Conservation (phyloP, 1,140 invertebrate genomes). For the Hyphantria cunea region DNA sequence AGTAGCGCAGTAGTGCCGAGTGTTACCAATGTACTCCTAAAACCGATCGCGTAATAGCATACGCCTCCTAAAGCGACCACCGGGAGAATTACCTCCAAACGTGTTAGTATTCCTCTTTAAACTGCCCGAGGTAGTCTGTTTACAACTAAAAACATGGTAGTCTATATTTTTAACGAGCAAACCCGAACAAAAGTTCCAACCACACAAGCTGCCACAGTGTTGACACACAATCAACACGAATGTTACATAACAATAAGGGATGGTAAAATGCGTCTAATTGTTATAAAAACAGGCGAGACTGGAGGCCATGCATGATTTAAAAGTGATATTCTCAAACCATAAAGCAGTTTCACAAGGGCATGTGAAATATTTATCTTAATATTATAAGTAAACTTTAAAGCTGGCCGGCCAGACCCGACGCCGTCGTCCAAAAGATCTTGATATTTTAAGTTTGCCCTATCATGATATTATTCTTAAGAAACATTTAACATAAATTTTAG, state of each 20-base stretch:
- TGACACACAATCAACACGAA: slow-evolving; percentile 60
- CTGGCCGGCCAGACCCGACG: slow-evolving; percentile 46
- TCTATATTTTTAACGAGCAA: slow-evolving; percentile 77
- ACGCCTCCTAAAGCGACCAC: slow-evolving; percentile 36
- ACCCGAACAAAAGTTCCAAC: slow-evolving; percentile 58
- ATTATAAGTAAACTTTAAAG: slow-evolving; percentile 79
- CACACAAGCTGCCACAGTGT: slow-evolving; percentile 39
- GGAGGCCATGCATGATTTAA: slow-evolving; percentile 73
- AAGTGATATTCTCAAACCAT: slow-evolving; percentile 79
- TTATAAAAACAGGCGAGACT: slow-evolving; percentile 74
- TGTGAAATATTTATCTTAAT: slow-evolving; percentile 81
- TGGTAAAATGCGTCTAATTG: slow-evolving; percentile 77
- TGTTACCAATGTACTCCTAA: no score
- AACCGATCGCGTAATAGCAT: no score
- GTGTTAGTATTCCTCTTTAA: slow-evolving; percentile 62
- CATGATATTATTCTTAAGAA: background rate
- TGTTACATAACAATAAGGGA: slow-evolving; percentile 59
- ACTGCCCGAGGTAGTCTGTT: slow-evolving; percentile 66
- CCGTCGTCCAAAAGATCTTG: slow-evolving; percentile 41
- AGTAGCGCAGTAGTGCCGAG: no score
- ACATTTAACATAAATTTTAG: background rate
- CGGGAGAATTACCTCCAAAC: slow-evolving; percentile 36
- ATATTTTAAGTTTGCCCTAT: slow-evolving; percentile 39
- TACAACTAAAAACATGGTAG: slow-evolving; percentile 76
- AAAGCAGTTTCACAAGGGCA: slow-evolving; percentile 77